phyloP scores from a whole-genome alignment of 2,113 vertebrate species.

The Pelusios castaneus region DNA sequence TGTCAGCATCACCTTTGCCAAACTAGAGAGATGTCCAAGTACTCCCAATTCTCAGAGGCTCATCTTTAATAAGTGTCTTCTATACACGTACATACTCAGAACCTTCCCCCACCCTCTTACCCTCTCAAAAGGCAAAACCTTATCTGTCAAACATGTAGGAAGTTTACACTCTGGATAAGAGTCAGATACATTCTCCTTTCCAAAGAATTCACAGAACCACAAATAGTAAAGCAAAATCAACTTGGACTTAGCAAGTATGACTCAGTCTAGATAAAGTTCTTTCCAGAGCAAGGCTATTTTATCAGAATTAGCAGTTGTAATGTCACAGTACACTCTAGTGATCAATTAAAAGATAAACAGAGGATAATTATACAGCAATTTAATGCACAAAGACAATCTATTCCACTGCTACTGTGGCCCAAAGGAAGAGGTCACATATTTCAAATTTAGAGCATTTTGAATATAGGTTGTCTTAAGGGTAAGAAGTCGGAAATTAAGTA shows the following conservation, averaged over 20 bases:
- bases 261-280: background rate
- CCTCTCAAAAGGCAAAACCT: too few relatives aligned
- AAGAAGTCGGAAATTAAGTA: conserved; percentile 48
- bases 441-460: background rate
- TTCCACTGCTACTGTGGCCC: background rate
- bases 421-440: background rate
- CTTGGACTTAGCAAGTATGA: background rate
- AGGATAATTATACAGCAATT: background rate
- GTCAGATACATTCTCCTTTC: background rate
- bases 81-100: too few relatives aligned
- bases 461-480: conserved; percentile 14
- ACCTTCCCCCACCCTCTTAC: too few relatives aligned
- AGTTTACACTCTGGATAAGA: background rate
- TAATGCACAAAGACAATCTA: background rate
- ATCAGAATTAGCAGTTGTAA: conserved; percentile 19
- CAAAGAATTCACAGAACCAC: background rate
- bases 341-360: conserved; percentile 29
- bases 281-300: background rate
- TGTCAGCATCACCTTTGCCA: background rate
- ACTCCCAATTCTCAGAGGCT: background rate
- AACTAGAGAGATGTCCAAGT: background rate
- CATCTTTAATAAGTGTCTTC: too few relatives aligned
- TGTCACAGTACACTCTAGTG: conserved; percentile 61
- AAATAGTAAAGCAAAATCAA: background rate
- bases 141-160: too few relatives aligned